These are phyloP conservation scores for Creontiades dilutus DNA, from an alignment of 2,888 invertebrate genomes.

Conservation along the genomic window DNA sequence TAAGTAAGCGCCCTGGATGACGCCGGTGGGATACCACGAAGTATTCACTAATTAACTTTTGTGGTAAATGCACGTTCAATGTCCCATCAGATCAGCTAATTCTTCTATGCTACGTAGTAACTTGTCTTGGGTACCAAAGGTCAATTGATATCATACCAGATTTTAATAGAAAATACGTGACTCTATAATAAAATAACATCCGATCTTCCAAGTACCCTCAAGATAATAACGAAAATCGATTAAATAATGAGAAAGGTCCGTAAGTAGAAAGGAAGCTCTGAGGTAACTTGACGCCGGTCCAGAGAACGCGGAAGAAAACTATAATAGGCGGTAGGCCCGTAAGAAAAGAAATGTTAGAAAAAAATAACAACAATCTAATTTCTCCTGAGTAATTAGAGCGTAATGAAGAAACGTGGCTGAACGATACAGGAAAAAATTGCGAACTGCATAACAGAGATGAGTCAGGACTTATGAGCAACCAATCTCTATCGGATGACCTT, in stretches of 20 bases:
- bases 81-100: too few species aligned
- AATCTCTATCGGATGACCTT: not conserved
- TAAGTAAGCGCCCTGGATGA: too few species aligned
- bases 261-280: not conserved
- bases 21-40: too few species aligned
- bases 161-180: too few species aligned
- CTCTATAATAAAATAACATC: too few species aligned
- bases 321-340: not conserved
- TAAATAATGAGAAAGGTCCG: not conserved
- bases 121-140: too few species aligned
- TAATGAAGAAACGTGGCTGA: not conserved
- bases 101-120: too few species aligned
- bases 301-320: not conserved
- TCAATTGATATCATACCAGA: too few species aligned
- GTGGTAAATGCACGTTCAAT: too few species aligned
- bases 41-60: too few species aligned
- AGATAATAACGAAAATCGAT: not conserved
- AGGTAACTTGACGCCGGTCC: not conserved
- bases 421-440: not conserved
- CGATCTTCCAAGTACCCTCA: too few species aligned
- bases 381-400: not conserved
- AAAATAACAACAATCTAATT: not conserved
- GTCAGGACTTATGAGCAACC: not conserved
- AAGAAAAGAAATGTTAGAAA: not conserved
- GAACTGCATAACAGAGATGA: not conserved